phyloP scores from a whole-genome alignment of 1,140 invertebrate species.

The Atopsyche davidsoni region DNA sequence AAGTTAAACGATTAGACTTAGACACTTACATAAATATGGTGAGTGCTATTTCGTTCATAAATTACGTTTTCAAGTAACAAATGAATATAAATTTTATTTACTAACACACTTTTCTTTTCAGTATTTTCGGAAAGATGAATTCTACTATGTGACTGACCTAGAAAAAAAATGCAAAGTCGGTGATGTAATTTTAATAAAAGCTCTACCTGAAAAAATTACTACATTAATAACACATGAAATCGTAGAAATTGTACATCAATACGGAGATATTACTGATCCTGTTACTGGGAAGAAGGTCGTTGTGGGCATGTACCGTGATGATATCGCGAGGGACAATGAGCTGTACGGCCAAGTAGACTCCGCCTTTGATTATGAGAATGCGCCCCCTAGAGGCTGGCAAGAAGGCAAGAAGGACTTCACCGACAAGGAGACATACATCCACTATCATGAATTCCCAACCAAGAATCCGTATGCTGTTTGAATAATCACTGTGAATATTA shows the following conservation, averaged over 20 bases:
- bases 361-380: conserved; percentile 70
- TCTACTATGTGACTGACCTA: conserved; percentile 71
- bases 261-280: conserved; percentile 78
- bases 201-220: conserved; percentile 64
- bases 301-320: conserved; percentile 63
- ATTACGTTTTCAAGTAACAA: conserved; percentile 4
- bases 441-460: conserved; percentile 67
- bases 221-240: conserved; percentile 72
- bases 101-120: conserved; percentile 44
- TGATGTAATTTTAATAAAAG: conserved; percentile 72
- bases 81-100: conserved; percentile 25
- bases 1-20: conserved; percentile 61
- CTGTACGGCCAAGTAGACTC: conserved; percentile 63
- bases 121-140: conserved; percentile 70
- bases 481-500: conserved; percentile 11
- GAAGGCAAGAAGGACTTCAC: conserved; percentile 77
- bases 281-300: conserved; percentile 74
- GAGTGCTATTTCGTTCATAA: conserved; percentile 32
- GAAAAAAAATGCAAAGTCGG: conserved; percentile 70
- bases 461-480: conserved; percentile 62
- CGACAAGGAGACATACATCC: conserved; percentile 65
- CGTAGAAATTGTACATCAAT: conserved; percentile 70
- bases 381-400: conserved; percentile 70
- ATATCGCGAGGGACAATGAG: conserved; percentile 60
- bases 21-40: conserved; percentile 66